phyloP scores from a whole-genome alignment of 2,888 invertebrate species.

The Eurytoma californica region DNA sequence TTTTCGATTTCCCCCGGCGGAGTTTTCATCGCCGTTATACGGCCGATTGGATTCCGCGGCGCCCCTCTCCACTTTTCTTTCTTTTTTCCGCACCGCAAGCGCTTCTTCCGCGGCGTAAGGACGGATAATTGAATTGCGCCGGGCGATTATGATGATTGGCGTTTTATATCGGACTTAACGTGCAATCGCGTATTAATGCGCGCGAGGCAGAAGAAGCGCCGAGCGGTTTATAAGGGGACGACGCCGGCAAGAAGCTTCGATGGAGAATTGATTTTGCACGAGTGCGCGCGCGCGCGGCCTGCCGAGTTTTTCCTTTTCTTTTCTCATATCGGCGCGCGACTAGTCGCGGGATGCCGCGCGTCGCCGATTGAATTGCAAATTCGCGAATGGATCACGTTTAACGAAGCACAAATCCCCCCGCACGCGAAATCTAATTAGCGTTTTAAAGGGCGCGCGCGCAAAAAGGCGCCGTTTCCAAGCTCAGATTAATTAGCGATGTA shows the following conservation, averaged over 20 bases:
- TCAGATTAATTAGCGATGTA: too few species aligned
- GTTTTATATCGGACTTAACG: slow-evolving; percentile 9
- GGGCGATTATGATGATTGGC: slow-evolving; percentile 32
- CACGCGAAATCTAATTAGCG: too few species aligned
- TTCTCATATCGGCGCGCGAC: too few species aligned
- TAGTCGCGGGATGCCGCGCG: too few species aligned
- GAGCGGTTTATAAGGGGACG: neutral
- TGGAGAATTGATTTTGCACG: slow-evolving; percentile 15
- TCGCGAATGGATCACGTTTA: too few species aligned
- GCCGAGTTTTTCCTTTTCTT: neutral
- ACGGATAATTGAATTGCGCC: slow-evolving; percentile 29
- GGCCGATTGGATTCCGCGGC: slow-evolving; percentile 6
- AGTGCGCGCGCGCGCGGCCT: neutral
- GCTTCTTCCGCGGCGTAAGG: too few species aligned
- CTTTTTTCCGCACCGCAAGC: neutral
- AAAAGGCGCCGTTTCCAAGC: too few species aligned
- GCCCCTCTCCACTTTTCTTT: neutral
- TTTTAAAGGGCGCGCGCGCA: too few species aligned
- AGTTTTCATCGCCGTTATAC: neutral
- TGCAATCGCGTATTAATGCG: slow-evolving; percentile 1
- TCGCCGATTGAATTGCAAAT: too few species aligned
- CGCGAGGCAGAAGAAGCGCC: neutral
- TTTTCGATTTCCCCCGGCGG: slow-evolving; percentile 16
- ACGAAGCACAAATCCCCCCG: too few species aligned
- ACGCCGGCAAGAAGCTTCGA: neutral